phyloP scores from a whole-genome alignment of 2,113 vertebrate species.

The Channa maculata region DNA sequence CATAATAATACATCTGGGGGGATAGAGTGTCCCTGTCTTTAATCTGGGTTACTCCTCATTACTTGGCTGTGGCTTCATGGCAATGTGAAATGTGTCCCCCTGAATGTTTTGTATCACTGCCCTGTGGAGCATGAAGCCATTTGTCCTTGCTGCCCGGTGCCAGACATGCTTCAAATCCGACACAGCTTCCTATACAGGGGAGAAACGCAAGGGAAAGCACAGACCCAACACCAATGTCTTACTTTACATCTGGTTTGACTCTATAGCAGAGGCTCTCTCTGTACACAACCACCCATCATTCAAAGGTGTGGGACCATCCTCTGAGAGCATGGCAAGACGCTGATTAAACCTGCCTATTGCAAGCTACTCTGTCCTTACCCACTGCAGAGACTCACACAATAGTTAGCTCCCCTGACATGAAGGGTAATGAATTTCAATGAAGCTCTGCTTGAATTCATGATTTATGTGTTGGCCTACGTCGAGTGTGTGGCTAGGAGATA shows the following conservation, averaged over 20 bases:
- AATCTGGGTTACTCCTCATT: constrained; percentile 70
- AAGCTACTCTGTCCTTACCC: constrained; percentile 58
- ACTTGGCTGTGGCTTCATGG: constrained; percentile 58
- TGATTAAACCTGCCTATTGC: constrained; percentile 77
- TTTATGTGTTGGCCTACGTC: constrained; percentile 77
- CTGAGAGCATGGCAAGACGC: constrained; percentile 66
- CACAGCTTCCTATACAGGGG: constrained; percentile 25
- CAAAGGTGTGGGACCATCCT: constrained; percentile 62
- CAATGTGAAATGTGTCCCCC: constrained; percentile 60
- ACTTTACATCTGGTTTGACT: constrained; percentile 40
- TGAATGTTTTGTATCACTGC: constrained; percentile 68
- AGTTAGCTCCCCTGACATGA: constrained; percentile 78
- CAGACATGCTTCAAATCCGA: constrained; percentile 52
- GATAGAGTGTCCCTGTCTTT: constrained; percentile 41
- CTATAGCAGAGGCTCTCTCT: constrained; percentile 44
- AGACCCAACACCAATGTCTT: constrained; percentile 48
- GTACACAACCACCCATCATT: constrained; percentile 62
- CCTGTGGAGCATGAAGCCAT: constrained; percentile 74
- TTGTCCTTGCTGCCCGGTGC: constrained; percentile 67
- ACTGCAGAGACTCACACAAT: constrained; percentile 67
- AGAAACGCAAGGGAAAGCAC: constrained; percentile 6
- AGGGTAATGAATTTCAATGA: constrained; percentile 82
- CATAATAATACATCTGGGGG: constrained; percentile 49
- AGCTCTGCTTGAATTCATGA: constrained; percentile 78
- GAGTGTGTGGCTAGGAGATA: constrained; percentile 75